Base-by-base conservation (phyloP, 2,888 invertebrate genomes). In the Chaetogeoica ovagalla region DNA sequence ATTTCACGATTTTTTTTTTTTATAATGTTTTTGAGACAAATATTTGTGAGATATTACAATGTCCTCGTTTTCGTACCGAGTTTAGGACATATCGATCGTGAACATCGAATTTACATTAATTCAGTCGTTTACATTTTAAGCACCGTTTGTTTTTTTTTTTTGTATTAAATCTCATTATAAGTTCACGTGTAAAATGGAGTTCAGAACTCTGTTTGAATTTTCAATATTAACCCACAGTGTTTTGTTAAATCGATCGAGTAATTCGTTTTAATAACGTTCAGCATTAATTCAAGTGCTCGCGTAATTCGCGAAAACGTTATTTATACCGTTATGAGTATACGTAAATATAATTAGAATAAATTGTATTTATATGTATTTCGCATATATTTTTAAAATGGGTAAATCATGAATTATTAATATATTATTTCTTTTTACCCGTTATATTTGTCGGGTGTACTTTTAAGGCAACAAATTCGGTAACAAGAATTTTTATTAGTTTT, bases 171-270 rank as follows among this genome's bases (percentile, higher is more conserved):
- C 39, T 37, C 57, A 21, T 71, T 57, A 71, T 17, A 59, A 57
- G 57, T 71, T 37, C 39, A 30, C 21, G 13, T 39, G 21, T 39
- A 57, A 8, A 39, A 59, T 39, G 4, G 39, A 59, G 57, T 57
- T 57, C 21, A 71, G 39, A 7, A 39, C 39, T 39, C 15, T 39
- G 57, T 57, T 71, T 71, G 57, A 57, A 57, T 71, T 71, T 69
- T 17, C 57, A 59, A 30, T 69, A 52, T 23, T 69, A 69, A 30
- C 30, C 30, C 30, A 30, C 30, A 4, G 30, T 30, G 4, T 30
- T 30, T 30, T 4, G 30, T 30, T 30, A 30, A 30, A 30, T 30
- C 30, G 30, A 30, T 30, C 30, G 30, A 30, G 30, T 30, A 30
- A 30, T 68, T 48, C 21, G 8, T 48, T 48, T 68, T 8, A 68